Base-by-base conservation (phyloP, 2,888 invertebrate genomes). In the Bellardia bayeri region DNA sequence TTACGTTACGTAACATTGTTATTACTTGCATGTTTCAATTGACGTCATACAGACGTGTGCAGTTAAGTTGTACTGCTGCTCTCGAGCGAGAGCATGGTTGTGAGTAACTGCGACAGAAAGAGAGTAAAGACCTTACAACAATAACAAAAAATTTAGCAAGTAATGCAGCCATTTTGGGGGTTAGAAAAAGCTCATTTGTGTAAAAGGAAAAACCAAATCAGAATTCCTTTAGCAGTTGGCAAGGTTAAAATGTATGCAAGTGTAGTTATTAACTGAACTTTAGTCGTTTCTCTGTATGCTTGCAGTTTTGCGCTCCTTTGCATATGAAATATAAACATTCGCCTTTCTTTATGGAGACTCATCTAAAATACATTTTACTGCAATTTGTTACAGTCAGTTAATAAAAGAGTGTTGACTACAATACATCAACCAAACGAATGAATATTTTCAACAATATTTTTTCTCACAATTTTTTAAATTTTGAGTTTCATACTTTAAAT, bases 41-140 rank as follows among this genome's bases (percentile, higher is more conserved):
- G 74, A 74, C 74, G 74, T 82, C 74, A 82, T 45, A 16, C 14
- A 16, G 2, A 71, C 42, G 61, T 51, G 63, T 61, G 37, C 63
- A 63, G 16, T 37, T 42, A 16, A 79, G n/a, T 11, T 40, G 51
- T 8, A 33, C 40, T 45, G 7, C 58, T 58, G 4, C 37, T 49
- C 79, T 16, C 37, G 7, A n/a, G 37, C 2, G 4, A 42, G 23
- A 13, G 23, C 49, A 64, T 58, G 16, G 8, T 49, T 51, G 37
- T 33, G 42, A 49, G n/a, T 51, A 23, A 13, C 8, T 8, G 49
- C 30, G 30, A 2, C 8, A 54, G 23, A 79, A 69, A n/a, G 68
- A 61, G 49, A 49, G 58, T 30, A 58, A 33, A 14, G 16, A 58
- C 58, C n/a, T 64, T 11, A 14, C 3, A 37, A 16, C 23, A 8